These are phyloP conservation scores for Pristionchus mayeri DNA, from an alignment of 2,888 invertebrate genomes.

Conservation along the genomic window DNA sequence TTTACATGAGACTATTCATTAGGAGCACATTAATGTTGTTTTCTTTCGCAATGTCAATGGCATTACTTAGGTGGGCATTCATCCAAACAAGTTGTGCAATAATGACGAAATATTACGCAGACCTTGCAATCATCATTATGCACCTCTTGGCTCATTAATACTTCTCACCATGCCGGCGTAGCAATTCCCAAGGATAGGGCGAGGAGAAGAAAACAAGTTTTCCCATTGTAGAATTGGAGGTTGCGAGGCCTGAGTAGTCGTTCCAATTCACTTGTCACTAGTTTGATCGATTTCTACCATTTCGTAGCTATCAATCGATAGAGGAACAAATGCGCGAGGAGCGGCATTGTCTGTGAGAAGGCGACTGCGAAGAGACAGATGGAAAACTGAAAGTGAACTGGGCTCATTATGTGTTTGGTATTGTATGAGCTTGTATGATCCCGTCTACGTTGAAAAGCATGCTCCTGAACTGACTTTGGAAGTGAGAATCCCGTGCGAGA, in stretches of 20 bases:
- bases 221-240: background rate
- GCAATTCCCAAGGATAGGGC: background rate
- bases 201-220: background rate
- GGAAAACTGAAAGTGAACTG: background rate
- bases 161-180: background rate
- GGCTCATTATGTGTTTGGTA: background rate
- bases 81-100: too few relatives aligned
- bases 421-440: too few relatives aligned
- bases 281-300: background rate
- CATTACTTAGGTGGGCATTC: too few relatives aligned
- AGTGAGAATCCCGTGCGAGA: background rate
- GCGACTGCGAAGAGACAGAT: background rate
- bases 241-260: background rate
- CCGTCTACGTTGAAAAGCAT: too few relatives aligned
- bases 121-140: too few relatives aligned
- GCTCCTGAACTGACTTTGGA: background rate
- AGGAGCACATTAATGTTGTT: too few relatives aligned
- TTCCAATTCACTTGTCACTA: background rate
- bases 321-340: slow-evolving; percentile 1
- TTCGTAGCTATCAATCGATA: slow-evolving; percentile 1
- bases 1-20: too few relatives aligned
- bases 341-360: slow-evolving; percentile 19
- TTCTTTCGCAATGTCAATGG: too few relatives aligned
- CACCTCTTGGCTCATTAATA: too few relatives aligned
- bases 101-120: too few relatives aligned